These are phyloP conservation scores for Lampris incognitus DNA, from an alignment of 2,113 vertebrate species.

Conservation along the genomic window DNA sequence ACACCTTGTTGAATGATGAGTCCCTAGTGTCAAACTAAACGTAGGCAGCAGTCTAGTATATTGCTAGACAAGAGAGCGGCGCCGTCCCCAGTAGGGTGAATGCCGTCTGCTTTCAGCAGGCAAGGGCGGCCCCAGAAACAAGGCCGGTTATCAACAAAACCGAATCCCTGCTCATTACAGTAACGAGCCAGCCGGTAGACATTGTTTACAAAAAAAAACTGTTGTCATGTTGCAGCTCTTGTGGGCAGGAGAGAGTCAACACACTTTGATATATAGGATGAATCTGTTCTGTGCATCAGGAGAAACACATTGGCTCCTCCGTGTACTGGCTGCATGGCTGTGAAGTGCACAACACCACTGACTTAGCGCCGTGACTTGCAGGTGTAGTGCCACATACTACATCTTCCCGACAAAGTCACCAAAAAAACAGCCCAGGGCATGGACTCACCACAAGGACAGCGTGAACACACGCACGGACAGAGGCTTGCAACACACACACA, in stretches of 20 bases:
- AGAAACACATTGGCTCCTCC: constrained; percentile 48
- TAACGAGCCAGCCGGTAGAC: too few relatives aligned
- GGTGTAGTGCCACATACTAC: constrained; percentile 72
- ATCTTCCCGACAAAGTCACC: constrained; percentile 71
- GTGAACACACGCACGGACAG: not conserved
- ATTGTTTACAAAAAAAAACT: not conserved
- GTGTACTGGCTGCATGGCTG: constrained; percentile 52
- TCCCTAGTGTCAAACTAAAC: too few relatives aligned
- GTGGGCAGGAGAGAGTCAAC: constrained; percentile 23
- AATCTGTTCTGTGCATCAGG: constrained; percentile 55
- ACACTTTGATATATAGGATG: constrained; percentile 21
- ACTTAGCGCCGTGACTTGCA: constrained; percentile 74
- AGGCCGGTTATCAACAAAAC: too few relatives aligned
- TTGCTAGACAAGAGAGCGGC: too few relatives aligned
- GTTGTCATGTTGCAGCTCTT: constrained; percentile 9
- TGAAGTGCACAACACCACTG: constrained; percentile 64
- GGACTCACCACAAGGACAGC: constrained; percentile 60
- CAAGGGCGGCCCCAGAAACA: too few relatives aligned
- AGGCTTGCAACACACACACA: not conserved
- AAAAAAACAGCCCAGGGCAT: constrained; percentile 66
- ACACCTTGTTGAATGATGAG: too few relatives aligned
- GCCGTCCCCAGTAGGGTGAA: too few relatives aligned
- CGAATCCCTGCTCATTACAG: too few relatives aligned
- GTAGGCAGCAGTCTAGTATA: too few relatives aligned
- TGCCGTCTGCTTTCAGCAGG: too few relatives aligned